Evolutionary conservation across 2,797 vertebrate genomes (phyloP).

Genomic region (Catostomus latipinnis): DNA sequence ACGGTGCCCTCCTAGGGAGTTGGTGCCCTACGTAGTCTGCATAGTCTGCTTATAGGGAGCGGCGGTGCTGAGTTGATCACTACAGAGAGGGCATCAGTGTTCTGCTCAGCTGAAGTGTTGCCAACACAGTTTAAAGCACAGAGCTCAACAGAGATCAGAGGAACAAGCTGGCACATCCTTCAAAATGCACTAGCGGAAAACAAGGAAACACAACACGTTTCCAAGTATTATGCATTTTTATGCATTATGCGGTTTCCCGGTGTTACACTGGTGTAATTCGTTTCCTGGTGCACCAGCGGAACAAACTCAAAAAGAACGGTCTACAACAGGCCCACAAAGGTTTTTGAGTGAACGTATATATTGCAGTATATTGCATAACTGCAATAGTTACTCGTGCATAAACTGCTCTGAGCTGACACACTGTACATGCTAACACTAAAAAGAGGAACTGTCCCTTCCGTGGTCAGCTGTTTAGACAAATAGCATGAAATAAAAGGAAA

Average conservation of each 20-base stretch:
- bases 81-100: slow-evolving; percentile 23
- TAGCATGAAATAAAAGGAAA: neutral
- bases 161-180: slow-evolving; percentile 14
- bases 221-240: too few relatives aligned
- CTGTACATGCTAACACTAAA: neutral
- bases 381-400: neutral
- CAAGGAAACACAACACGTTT: too few relatives aligned
- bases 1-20: too few relatives aligned
- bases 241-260: too few relatives aligned
- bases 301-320: slow-evolving; percentile 21
- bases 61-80: neutral
- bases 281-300: slow-evolving; percentile 32
- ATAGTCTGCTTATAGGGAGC: too few relatives aligned
- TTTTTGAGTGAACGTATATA: neutral
- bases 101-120: slow-evolving; percentile 34
- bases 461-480: neutral
- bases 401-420: neutral
- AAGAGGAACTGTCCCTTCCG: neutral
- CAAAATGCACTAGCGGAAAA: too few relatives aligned
- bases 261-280: too few relatives aligned
- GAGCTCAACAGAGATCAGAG: slow-evolving; percentile 29
- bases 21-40: too few relatives aligned
- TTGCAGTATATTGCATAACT: neutral
- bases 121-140: slow-evolving; percentile 29
- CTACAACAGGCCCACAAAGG: neutral